Evolutionary conservation across 2,113 vertebrate genomes (phyloP).

Genomic region (Gulo gulo): DNA sequence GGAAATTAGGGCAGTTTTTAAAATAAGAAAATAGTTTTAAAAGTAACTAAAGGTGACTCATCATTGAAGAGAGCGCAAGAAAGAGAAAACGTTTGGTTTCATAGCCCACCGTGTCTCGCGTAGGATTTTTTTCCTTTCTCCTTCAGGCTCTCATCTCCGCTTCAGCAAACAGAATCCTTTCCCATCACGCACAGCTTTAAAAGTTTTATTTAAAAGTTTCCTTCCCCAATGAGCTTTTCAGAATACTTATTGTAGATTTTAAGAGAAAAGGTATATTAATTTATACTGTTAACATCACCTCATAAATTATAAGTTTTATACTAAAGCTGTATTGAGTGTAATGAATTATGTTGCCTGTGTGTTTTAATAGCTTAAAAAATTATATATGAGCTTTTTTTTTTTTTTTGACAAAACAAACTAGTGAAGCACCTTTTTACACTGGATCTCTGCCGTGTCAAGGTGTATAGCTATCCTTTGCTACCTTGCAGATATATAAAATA

Average conservation of each 20-base stretch:
- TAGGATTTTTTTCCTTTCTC: conserved; percentile 78
- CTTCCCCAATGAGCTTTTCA: conserved; percentile 86
- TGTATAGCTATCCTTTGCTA: conserved; percentile 89
- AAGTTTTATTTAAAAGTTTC: conserved; percentile 88
- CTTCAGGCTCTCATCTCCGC: conserved; percentile 83
- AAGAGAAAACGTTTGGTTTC: conserved; percentile 81
- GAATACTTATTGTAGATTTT: conserved; percentile 91
- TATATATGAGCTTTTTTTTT: conserved; percentile 86
- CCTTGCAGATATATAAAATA: conserved; percentile 87
- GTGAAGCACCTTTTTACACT: conserved; percentile 90
- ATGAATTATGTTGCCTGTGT: conserved; percentile 91
- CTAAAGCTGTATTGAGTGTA: conserved; percentile 91
- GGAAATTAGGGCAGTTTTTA: conserved; percentile 88
- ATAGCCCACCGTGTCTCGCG: conserved; percentile 71
- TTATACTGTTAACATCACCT: conserved; percentile 93
- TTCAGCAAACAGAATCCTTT: conserved; percentile 79
- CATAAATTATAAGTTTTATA: conserved; percentile 94
- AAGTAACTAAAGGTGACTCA: conserved; percentile 84
- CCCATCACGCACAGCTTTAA: conserved; percentile 87
- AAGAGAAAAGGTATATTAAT: conserved; percentile 92
- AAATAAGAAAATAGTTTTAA: conserved; percentile 81
- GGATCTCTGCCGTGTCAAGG: conserved; percentile 88
- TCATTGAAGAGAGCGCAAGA: conserved; percentile 81
- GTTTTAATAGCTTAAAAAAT: conserved; percentile 89
- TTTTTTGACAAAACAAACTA: conserved; percentile 83